Base-by-base conservation (phyloP, 2,797 vertebrate genomes). In the Rhabdophis nuchalis region DNA sequence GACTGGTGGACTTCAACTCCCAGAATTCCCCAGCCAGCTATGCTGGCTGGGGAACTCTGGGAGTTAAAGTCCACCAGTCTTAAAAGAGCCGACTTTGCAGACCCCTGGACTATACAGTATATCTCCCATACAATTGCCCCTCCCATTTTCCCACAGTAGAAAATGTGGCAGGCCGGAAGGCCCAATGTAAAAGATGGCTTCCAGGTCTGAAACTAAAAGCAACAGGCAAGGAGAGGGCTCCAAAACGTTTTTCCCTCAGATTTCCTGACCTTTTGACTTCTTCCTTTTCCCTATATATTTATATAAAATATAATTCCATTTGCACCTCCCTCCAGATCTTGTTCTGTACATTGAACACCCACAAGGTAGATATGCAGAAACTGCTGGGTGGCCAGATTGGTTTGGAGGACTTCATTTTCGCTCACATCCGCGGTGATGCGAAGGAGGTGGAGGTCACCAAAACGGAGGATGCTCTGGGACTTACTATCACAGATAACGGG, bases 331-430 rank as follows among this genome's bases (percentile, higher is more conserved):
- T 54, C 54, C 96, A 99, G 99, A 99, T 99, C 95, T 96, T 99
- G 23, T 99, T 99, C 95, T 99, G 99, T 96, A 99, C 99, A 8
- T 97, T 99, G 72, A 99, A 99, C 96, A 99, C 99, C 0, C 99
- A 99, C 95, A 99, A 99, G 93, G 99, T 99, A 93, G 99, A 99
- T 97, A 99, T 99, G 99, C 99, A 99, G 97, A 99, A 99, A 95
- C 97, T 99, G 1, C 96, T 99, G 86, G 99, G 99, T 0, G 99
- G 99, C 0, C 99, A 99, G 97, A 99, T 99, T 0, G 99, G 99
- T 20, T 96, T 99, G 96, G 99, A 99, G 95, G 99, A 99, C 93
- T 99, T 99, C 94, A 99, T 99, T 96, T 99, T 99, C 0, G 99
- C 99, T 56, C 99, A 99, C 0, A 98, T 99, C 77, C 97, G 99